Conservation (phyloP, 1,140 invertebrate genomes). For the Pseudomyrmex gracilis region DNA sequence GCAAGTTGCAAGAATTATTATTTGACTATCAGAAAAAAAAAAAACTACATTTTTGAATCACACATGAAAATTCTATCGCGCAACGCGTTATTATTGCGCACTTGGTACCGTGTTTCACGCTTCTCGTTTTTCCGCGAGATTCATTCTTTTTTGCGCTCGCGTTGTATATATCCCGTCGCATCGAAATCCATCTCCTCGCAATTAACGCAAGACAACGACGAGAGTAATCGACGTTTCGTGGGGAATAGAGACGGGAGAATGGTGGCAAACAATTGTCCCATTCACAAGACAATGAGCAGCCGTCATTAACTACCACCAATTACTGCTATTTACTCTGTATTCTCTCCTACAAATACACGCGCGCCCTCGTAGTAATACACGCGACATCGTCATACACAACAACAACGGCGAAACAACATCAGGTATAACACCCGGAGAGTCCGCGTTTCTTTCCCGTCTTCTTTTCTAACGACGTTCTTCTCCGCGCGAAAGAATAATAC, state of each 20-base stretch:
- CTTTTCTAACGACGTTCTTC: conserved; percentile 63
- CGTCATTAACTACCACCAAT: conserved; percentile 48
- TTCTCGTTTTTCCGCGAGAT: background rate
- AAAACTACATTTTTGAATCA: background rate
- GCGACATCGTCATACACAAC: background rate
- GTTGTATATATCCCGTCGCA: background rate
- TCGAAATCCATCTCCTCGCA: background rate
- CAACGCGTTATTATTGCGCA: background rate
- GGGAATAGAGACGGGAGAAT: background rate
- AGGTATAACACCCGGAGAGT: conserved; percentile 1
- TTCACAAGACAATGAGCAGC: background rate
- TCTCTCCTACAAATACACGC: background rate
- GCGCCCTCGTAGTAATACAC: background rate
- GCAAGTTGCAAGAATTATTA: too few relatives aligned
- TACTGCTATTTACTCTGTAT: conserved; percentile 30
- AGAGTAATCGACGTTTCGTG: conserved; percentile 14
- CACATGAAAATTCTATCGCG: background rate
- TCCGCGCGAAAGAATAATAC: conserved; percentile 67
- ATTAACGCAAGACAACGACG: conserved; percentile 11
- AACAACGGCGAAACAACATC: background rate
- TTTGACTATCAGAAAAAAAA: too few relatives aligned
- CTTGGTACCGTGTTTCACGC: background rate
- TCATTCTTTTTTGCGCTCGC: background rate
- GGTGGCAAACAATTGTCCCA: conserved; percentile 2
- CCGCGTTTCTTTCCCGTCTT: conserved; percentile 6